Base-by-base conservation (phyloP, 2,888 invertebrate genomes). In the Watsonalla cultraria region DNA sequence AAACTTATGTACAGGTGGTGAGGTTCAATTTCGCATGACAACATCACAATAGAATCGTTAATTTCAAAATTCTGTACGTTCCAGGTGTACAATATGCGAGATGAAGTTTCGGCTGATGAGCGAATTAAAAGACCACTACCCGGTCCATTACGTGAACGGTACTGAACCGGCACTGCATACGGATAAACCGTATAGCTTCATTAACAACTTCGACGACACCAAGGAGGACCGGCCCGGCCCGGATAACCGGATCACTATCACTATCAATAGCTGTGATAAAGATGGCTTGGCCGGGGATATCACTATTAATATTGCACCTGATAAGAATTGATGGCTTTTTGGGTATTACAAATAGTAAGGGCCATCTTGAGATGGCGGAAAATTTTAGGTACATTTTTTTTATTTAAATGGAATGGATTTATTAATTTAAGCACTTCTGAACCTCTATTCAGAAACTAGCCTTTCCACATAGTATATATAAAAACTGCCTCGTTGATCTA, bases 101-200 rank as follows among this genome's bases (percentile, higher is more conserved):
- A 70, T 72, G 60, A 75, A 84, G 8, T 91, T 91, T 70, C 73
- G 91, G 24, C 71, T 91, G 0, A 69, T 80, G 52, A 82, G 81
- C 6, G 91, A 91, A 51, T 59, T 91, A 7, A 90, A 90, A 57
- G 79, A 75, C 0, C 91, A 91, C 60, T 91, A 91, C 45, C 89
- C 91, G 0, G 61, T 78, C 0, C 91, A 91, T 59, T 91, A 90
- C 67, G 54, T 72, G 5, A 72, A 74, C 47, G 76, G 65, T 48
- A 66, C n/a, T 54, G 67, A 5, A 60, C 64, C 1, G 59, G 56
- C 9, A 50, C 46, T 54, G 64, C 56, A 47, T 59, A 55, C 7
- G 47, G 53, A 8, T 51, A 56, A 6, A 34, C 14, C 24, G 47
- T 42, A 42, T 11, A 42, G 11, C 9, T 42, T 11, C 54, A 6